These are phyloP conservation scores for Cheirogaleus medius DNA, from an alignment of 2,113 vertebrate genomes.

Conservation along the genomic window DNA sequence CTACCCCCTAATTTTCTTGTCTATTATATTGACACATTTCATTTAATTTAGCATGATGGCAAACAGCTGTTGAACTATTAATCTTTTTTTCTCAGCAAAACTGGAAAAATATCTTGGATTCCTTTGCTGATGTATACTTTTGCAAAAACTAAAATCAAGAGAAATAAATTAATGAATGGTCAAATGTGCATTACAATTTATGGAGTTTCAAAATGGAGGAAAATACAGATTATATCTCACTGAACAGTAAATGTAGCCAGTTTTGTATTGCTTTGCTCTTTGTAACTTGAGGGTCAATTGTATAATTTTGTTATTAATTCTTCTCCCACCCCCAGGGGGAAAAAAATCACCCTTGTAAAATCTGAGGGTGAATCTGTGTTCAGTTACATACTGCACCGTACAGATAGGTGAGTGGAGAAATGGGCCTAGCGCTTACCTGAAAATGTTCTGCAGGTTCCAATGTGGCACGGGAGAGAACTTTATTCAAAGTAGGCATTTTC, in stretches of 20 bases:
- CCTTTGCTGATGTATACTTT: slow-evolving; percentile 28
- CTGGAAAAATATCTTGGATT: slow-evolving; percentile 51
- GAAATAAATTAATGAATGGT: slow-evolving; percentile 36
- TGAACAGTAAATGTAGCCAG: background rate
- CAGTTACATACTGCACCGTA: background rate
- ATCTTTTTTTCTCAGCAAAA: slow-evolving; percentile 53
- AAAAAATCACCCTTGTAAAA: background rate
- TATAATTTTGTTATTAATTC: background rate
- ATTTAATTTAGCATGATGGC: slow-evolving; percentile 62
- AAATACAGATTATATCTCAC: background rate
- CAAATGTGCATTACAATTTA: slow-evolving; percentile 45
- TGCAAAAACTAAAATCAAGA: slow-evolving; percentile 57
- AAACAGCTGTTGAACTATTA: slow-evolving; percentile 72
- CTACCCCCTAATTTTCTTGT: slow-evolving; percentile 65
- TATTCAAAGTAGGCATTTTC: slow-evolving; percentile 80
- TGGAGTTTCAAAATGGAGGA: background rate
- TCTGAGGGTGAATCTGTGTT: rapidly evolving
- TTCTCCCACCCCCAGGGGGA: background rate
- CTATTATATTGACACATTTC: slow-evolving; percentile 64
- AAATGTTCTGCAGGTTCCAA: slow-evolving; percentile 24
- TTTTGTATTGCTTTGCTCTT: background rate
- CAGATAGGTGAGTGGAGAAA: background rate
- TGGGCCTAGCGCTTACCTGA: background rate
- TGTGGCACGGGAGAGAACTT: slow-evolving; percentile 64
- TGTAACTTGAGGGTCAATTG: background rate